Conservation (phyloP, 2,113 vertebrate genomes). For the Spea multiplicata region DNA sequence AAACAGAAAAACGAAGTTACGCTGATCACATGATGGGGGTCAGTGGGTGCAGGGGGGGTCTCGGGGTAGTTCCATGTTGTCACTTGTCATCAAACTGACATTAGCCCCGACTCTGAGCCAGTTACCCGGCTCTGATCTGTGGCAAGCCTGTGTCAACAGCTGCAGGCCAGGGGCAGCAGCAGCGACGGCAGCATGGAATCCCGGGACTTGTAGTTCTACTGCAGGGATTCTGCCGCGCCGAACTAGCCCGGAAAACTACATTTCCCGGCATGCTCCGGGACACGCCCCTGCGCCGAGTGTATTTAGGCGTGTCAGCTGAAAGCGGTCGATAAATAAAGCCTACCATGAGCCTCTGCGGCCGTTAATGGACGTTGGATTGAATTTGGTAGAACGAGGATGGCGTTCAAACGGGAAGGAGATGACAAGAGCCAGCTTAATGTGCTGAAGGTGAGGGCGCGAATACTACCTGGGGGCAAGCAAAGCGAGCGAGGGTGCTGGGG, state of each 20-base stretch:
- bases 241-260: neutral
- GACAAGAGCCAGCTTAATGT: constrained; percentile 74
- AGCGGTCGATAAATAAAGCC: neutral
- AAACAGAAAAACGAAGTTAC: neutral
- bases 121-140: too few relatives aligned
- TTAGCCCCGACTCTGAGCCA: neutral
- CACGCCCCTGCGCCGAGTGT: too few relatives aligned
- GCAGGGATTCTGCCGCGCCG: neutral
- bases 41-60: too few relatives aligned
- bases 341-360: neutral
- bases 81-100: too few relatives aligned
- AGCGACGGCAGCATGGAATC: neutral
- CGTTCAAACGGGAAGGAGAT: constrained; percentile 84
- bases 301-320: too few relatives aligned
- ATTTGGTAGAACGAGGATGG: constrained; percentile 62
- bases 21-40: neutral
- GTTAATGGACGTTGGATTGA: neutral
- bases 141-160: too few relatives aligned
- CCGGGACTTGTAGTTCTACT: neutral
- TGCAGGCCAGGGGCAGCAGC: constrained; percentile 11
- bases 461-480: too few relatives aligned
- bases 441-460: constrained; percentile 69
- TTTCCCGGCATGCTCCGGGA: neutral
- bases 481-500: too few relatives aligned
- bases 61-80: neutral